phyloP scores from a whole-genome alignment of 2,797 vertebrate genomes.

The Pitangus sulphuratus region DNA sequence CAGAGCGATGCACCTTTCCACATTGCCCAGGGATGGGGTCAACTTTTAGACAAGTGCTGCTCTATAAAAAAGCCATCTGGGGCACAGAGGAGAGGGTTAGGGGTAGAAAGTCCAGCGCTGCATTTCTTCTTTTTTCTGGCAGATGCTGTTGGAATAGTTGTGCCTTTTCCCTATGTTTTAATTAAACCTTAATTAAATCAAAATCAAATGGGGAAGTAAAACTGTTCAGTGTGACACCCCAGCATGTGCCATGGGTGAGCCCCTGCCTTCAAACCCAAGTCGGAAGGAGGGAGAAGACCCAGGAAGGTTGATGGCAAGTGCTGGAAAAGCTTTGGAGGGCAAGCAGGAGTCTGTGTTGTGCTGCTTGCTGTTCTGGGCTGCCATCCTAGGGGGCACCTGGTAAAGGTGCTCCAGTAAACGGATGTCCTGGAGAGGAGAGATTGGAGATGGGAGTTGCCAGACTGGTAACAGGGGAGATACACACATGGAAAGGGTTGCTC shows the following conservation, averaged over 20 bases:
- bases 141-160: not conserved
- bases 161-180: not conserved
- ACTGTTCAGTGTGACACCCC: not conserved
- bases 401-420: not conserved
- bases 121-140: not conserved
- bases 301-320: not conserved
- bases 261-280: not conserved
- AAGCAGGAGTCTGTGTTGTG: not conserved
- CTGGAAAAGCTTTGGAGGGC: not conserved
- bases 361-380: not conserved
- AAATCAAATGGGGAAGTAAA: not conserved
- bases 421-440: not conserved
- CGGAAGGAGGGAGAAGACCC: not conserved
- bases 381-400: accelerated
- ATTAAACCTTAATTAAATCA: not conserved
- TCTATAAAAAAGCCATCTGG: not conserved
- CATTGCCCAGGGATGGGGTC: not conserved
- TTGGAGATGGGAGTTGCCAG: not conserved
- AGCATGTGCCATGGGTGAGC: accelerated
- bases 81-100: not conserved
- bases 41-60: not conserved
- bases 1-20: not conserved
- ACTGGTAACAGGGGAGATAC: not conserved
- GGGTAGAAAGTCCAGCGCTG: not conserved
- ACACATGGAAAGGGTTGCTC: not conserved